Conservation (phyloP, 2,797 vertebrate species). For the Siniperca undulata region DNA sequence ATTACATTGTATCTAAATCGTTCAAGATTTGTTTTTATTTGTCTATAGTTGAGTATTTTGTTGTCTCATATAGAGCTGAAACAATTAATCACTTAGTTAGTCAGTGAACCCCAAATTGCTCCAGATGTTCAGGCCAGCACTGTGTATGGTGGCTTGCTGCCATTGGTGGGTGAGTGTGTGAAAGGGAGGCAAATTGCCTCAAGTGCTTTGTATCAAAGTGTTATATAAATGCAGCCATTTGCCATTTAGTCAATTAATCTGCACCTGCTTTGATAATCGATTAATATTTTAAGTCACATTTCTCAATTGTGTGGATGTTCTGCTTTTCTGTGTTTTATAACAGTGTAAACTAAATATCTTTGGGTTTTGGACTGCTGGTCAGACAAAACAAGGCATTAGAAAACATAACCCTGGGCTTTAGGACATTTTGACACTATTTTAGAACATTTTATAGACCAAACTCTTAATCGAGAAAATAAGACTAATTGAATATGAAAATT, state of each 20-base stretch:
- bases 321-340: not conserved
- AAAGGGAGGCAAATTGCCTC: too few relatives aligned
- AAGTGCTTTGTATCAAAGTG: too few relatives aligned
- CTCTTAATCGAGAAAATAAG: not conserved
- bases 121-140: too few relatives aligned
- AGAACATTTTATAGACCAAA: not conserved
- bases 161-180: too few relatives aligned
- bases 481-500: not conserved
- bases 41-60: not conserved
- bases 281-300: not conserved
- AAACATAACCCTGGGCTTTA: not conserved
- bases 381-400: not conserved
- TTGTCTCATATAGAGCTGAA: not conserved
- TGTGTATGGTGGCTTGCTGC: too few relatives aligned
- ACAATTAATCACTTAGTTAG: not conserved
- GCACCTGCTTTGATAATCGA: not conserved
- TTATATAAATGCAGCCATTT: too few relatives aligned
- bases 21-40: not conserved
- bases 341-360: not conserved
- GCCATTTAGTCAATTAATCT: not conserved
- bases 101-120: not conserved
- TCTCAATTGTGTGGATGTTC: too few relatives aligned
- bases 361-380: not conserved
- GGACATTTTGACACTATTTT: not conserved
- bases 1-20: not conserved